Evolutionary conservation across 2,797 vertebrate species (phyloP).

Genomic region (Gadopsis marmoratus): DNA sequence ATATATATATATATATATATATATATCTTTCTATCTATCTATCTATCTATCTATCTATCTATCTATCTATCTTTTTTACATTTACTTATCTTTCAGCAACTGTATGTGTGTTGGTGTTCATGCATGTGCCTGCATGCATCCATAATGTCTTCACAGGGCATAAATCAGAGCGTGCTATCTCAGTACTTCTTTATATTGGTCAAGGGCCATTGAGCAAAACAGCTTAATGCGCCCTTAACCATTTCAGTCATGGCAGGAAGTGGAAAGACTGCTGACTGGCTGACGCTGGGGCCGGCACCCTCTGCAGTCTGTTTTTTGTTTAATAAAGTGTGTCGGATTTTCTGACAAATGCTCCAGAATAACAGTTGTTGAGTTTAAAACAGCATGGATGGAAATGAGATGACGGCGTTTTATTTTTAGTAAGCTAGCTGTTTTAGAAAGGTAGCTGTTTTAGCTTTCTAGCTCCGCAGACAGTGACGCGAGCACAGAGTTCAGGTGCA

Average conservation of each 20-base stretch:
- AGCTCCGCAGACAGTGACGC: neutral
- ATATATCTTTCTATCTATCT: slow-evolving; percentile 15
- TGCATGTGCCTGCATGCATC: slow-evolving; percentile 74
- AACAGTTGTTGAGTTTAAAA: slow-evolving; percentile 8
- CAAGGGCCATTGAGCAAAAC: slow-evolving; percentile 87
- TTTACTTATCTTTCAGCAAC: slow-evolving; percentile 39
- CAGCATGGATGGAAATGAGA: neutral
- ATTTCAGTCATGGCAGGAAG: slow-evolving; percentile 77
- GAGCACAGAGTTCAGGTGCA: neutral
- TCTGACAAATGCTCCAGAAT: slow-evolving; percentile 20
- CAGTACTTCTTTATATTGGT: slow-evolving; percentile 85
- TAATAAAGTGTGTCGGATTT: slow-evolving; percentile 47
- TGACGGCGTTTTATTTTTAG: neutral
- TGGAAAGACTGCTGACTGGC: slow-evolving; percentile 75
- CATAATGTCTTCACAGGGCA: slow-evolving; percentile 81
- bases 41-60: slow-evolving; percentile 44
- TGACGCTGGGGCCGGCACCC: slow-evolving; percentile 57
- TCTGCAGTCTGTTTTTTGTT: slow-evolving; percentile 60
- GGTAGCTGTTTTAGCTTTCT: neutral
- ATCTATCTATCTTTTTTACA: slow-evolving; percentile 34
- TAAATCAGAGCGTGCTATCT: slow-evolving; percentile 85
- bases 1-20: too few relatives aligned
- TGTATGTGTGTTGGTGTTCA: slow-evolving; percentile 52
- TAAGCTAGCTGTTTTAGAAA: neutral
- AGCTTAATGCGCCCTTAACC: slow-evolving; percentile 84